Evolutionary conservation across 2,888 invertebrate genomes (phyloP), one percentile per base, ranked within the genome.

Genomic region (Caenorhabditis sp.): DNA sequence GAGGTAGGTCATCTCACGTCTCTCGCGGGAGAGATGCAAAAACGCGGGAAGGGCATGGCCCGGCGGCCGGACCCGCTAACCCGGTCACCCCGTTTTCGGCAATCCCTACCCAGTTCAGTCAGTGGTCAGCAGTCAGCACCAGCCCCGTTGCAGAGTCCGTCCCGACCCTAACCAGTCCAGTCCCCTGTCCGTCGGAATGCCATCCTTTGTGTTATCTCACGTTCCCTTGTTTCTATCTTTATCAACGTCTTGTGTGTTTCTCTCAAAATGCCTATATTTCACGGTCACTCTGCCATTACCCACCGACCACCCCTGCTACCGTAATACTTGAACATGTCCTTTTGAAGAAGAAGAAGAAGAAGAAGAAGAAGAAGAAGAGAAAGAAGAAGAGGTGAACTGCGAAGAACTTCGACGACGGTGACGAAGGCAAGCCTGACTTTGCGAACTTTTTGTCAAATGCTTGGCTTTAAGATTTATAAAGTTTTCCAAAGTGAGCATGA

Each of bases 31-130:
- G 37, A 56, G 37, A 46, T 59, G 59, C 45, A 59, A 59, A 59
- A 59, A 59, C 39, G 41, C n/a, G 45, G 32, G 63, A 58, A 68
- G 70, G 59, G 70, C 59, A 59, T 68, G 53, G 63, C 43, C 56
- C 66, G 26, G 43, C 27, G n/a, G 22, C 52, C 30, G 70, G 70
- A 70, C 70, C 70, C 70, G 59, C 70, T 70, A 70, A 70, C 70
- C 70, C 70, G 70, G 70, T 70, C 70, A 70, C 70, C 70, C 70
- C 70, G 70, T 70, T 70, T 70, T 70, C 59, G 70, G 70, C 7
- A 58, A 68, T 58, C 13, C 56, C 43, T 37, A 9, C 17, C 30
- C 43, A 46, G n/a, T 59, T 30, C 43, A 30, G 56, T 24, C 30
- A 27, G 11, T 26, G 43, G 30, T 24, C 37, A 37, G 17, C 26